Base-by-base conservation (phyloP, 2,113 vertebrate species). In the Eurystomus gularis region DNA sequence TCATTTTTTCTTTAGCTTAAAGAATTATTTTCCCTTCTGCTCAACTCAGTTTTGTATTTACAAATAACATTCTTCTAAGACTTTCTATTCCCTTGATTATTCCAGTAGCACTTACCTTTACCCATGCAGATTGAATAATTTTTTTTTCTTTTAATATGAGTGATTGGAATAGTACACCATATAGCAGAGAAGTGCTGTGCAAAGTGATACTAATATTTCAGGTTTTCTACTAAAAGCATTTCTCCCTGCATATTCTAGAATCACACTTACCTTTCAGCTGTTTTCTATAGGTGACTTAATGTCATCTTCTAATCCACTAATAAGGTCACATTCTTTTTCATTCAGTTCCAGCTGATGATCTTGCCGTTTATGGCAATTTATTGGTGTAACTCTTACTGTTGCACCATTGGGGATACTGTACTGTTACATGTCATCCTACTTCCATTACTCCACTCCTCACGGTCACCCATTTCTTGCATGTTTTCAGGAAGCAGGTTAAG, bases 61-160 rank as follows among this genome's bases (percentile, higher is more conserved):
- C 15, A 76, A 88, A 66, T 23, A 80, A 48, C 1, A 18, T 26
- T 61, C 8, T 84, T 89, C 23, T 57, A 78, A 86, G n/a, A 54
- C 6, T 66, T 91, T 70, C n/a, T 29, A 7, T 52, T 73, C 26
- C 18, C 71, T 88, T 84, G 33, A 7, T 86, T 78, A 75, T 35
- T 23, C 31, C 37, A 78, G 77, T 37, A 92, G 55, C 48, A 91
- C 91, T 84, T 76, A 94, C 69, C 83, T 96, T 95, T 85, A 60
- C 7, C 7, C n/a, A 51, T 0, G 3, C 4, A 81, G 69, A 64
- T 5, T 35, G 17, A 62, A 35, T 33, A 29, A 1, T 28, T 18
- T 13, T 39, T 33, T 25, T 25, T 23, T 23, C 12, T 66, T 79
- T 68, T 55, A 61, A 31, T 28, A 51, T 16, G 55, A 42, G 6